Base-by-base conservation (phyloP, 2,888 invertebrate species). In the Drosophila falleni region DNA sequence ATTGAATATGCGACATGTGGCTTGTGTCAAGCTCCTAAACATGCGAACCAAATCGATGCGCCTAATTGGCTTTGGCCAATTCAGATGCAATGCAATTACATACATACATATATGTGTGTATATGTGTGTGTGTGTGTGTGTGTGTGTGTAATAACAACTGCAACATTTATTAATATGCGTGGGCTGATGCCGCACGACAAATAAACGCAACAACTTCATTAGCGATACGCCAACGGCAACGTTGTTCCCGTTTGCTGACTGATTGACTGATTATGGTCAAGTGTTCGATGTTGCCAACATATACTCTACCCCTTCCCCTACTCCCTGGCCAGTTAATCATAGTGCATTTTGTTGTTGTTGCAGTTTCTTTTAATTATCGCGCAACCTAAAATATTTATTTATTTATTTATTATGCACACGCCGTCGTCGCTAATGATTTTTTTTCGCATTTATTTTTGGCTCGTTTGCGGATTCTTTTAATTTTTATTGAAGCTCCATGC, bases 191-290 rank as follows among this genome's bases (percentile, higher is more conserved):
- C 77, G 42, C 67, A 71, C 67, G 79, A 71, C 80, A 78, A 71
- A 74, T 70, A 87, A 89, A 83, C 87, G 75, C 73, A 82, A 89
- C 89, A 87, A 89, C 84, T 84, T 84, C 89, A 84, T 84, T 84
- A 82, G 76, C 81, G 71, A 37, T 26, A 54, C 26, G 63, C 51
- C 39, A 19, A 41, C 66, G 41, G 71, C 67, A 35, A 66, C 31
- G 60, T 66, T 65, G 74, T 77, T 63, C 75, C 75, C 87, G 71
- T 87, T 85, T 76, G 71, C 74, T 59, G 70, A 60, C 81, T 84
- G 86, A 86, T 87, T 86, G 86, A 87, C 82, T 86, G 89, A 86
- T 86, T 86, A 86, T 86, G 89, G 85, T 81, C 85, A 86, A 89
- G 85, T 87, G 89, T 80, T 71, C 67, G 73, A 59, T 72, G 66